Evolutionary conservation across 35 echinoderm and acorn worm species (phyloP).

Genomic region (Heliocidaris erythrogramma): DNA sequence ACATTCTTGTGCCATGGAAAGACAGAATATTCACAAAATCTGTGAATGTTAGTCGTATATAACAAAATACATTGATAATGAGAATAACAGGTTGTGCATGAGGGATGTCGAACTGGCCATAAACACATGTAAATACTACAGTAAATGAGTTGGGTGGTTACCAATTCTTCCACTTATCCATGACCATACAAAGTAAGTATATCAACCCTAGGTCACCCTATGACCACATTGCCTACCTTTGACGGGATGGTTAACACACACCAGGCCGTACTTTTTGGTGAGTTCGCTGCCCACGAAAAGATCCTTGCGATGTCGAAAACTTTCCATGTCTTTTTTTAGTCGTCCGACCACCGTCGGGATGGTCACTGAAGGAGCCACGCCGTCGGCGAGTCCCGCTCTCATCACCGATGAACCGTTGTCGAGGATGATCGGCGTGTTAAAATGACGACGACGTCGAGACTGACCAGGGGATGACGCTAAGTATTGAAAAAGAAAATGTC

Average conservation of each 20-base stretch:
- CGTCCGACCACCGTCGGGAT: constrained; percentile 69
- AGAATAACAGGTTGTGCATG: too few species aligned
- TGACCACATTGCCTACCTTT: constrained; percentile 49
- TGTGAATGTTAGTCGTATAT: too few species aligned
- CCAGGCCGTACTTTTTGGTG: constrained; percentile 48
- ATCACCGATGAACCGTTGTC: constrained; percentile 86
- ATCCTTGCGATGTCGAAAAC: neutral
- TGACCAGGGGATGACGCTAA: neutral
- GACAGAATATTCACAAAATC: too few species aligned
- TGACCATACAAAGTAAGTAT: too few species aligned
- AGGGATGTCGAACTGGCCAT: too few species aligned
- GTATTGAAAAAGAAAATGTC: neutral
- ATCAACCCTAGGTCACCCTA: neutral
- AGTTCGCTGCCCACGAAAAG: constrained; percentile 60
- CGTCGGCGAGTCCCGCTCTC: constrained; percentile 81
- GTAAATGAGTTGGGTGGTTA: too few species aligned
- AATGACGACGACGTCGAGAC: neutral
- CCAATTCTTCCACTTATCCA: too few species aligned
- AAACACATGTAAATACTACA: too few species aligned
- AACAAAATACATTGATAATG: too few species aligned
- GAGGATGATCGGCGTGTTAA: constrained; percentile 74
- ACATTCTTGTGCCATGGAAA: too few species aligned
- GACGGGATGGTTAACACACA: constrained; percentile 67
- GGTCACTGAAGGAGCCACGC: constrained; percentile 56
- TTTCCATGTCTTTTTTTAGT: neutral